Evolutionary conservation across 2,113 vertebrate species (phyloP), one percentile per base, ranked within the genome.

Genomic region (Gavialis gangeticus): DNA sequence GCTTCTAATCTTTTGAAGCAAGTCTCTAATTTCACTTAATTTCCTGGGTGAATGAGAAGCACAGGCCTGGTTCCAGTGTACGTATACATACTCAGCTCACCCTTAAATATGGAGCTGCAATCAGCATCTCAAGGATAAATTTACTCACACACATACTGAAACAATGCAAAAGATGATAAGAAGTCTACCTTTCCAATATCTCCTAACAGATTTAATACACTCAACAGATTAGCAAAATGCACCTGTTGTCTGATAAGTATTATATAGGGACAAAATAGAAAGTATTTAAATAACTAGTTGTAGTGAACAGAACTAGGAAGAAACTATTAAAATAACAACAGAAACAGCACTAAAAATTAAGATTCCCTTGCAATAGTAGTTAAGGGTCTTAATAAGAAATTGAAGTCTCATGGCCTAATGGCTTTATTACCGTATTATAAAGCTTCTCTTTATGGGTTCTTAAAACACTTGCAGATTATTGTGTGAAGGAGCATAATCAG

Each of bases 191-290:
- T 91, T 78, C 75, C 59, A 5, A 3, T 34, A 89, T 59, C 14
- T 89, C 14, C 28, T 19, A 0, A 1, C 54, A 58, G 63, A 76
- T 67, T 30, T 73, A 1, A 0, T 81, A 37, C 55, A 27, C 73
- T 60, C 56, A 15, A 64, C 28, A 67, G 76, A 78, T 67, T 6
- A 92, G 15, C 19, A 90, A 89, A 93, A 92, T 37, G 19, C 63
- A 34, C 56, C 25, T 5, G 2, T 76, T 91, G 59, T 75, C 87
- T 79, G 81, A 22, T 69, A 91, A 34, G 15, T 94, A 60, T 56
- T 91, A 55, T 64, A 64, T 89, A 82, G 37, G 75, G 55, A 57
- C 37, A 94, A 94, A 96, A 90, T 84, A 89, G 56, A 85, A 75
- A 75, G 5, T 73, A 9, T 82, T 81, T 89, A 69, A 67, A 79